These are phyloP conservation scores for Campoplex capitator DNA, from an alignment of 2,888 invertebrate genomes.

Conservation along the genomic window DNA sequence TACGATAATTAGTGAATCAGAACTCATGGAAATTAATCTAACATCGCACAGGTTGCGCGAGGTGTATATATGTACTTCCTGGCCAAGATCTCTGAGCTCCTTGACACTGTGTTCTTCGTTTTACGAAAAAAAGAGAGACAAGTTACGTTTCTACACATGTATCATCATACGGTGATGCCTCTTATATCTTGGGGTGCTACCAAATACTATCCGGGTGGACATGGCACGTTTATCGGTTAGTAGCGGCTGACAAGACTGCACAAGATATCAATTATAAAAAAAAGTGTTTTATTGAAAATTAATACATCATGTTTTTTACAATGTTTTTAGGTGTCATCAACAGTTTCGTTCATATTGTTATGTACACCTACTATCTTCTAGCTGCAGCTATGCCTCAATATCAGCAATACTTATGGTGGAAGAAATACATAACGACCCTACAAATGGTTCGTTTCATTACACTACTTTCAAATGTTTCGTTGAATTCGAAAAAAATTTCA, in stretches of 20 bases:
- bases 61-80: conserved; percentile 94
- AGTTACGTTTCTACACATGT: conserved; percentile 95
- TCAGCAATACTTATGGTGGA: conserved; percentile 97
- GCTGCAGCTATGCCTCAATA: conserved; percentile 95
- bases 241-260: conserved; percentile 36
- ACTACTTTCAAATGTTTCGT: neutral
- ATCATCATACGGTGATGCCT: conserved; percentile 98
- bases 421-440: conserved; percentile 94
- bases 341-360: conserved; percentile 97
- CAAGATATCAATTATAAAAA: neutral
- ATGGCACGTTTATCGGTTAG: conserved; percentile 93
- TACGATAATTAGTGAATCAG: neutral
- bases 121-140: conserved; percentile 96
- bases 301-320: neutral
- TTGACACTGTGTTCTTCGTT: conserved; percentile 97
- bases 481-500: neutral
- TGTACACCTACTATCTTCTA: conserved; percentile 96
- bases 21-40: neutral
- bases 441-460: conserved; percentile 89
- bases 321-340: conserved; percentile 90
- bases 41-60: conserved; percentile 86
- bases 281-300: neutral
- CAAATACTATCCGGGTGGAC: conserved; percentile 94
- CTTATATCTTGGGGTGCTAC: conserved; percentile 97
- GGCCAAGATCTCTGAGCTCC: conserved; percentile 95